These are phyloP conservation scores for Lycaena phlaeas DNA, from an alignment of 2,888 invertebrate genomes.

Conservation along the genomic window DNA sequence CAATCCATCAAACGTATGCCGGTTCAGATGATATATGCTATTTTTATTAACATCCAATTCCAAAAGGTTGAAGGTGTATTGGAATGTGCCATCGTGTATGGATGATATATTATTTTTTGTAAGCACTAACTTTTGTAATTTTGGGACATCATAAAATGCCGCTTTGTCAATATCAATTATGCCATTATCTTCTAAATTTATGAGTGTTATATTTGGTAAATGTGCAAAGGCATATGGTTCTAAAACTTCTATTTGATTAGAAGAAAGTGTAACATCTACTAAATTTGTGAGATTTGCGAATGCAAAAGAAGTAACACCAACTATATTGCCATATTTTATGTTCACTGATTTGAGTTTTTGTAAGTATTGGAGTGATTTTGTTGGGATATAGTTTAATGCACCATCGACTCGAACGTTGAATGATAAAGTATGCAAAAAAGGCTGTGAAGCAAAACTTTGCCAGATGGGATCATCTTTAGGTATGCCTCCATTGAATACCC, in stretches of 20 bases:
- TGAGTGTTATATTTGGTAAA: constrained; percentile 77
- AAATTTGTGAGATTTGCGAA: constrained; percentile 82
- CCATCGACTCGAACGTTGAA: constrained; percentile 81
- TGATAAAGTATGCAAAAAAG: constrained; percentile 77
- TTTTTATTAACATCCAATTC: constrained; percentile 87
- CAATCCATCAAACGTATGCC: constrained; percentile 84
- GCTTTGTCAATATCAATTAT: constrained; percentile 81
- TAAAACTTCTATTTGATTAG: constrained; percentile 79
- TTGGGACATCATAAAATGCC: constrained; percentile 82
- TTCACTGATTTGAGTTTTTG: constrained; percentile 77
- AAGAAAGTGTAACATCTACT: constrained; percentile 76
- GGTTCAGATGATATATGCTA: constrained; percentile 81
- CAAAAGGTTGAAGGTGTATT: constrained; percentile 79
- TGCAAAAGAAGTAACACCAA: constrained; percentile 78
- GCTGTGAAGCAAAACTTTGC: constrained; percentile 82
- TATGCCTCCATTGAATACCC: constrained; percentile 75
- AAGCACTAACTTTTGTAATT: constrained; percentile 81
- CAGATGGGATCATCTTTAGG: constrained; percentile 80
- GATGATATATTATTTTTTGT: constrained; percentile 89
- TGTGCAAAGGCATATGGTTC: constrained; percentile 81
- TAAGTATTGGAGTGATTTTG: constrained; percentile 77
- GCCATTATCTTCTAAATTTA: constrained; percentile 83
- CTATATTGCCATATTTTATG: constrained; percentile 80
- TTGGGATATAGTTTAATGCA: constrained; percentile 80
- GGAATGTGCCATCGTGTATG: constrained; percentile 88